These are phyloP conservation scores for Hippocampus mohnikei DNA, from an alignment of 2,113 vertebrate genomes.

Conservation along the genomic window DNA sequence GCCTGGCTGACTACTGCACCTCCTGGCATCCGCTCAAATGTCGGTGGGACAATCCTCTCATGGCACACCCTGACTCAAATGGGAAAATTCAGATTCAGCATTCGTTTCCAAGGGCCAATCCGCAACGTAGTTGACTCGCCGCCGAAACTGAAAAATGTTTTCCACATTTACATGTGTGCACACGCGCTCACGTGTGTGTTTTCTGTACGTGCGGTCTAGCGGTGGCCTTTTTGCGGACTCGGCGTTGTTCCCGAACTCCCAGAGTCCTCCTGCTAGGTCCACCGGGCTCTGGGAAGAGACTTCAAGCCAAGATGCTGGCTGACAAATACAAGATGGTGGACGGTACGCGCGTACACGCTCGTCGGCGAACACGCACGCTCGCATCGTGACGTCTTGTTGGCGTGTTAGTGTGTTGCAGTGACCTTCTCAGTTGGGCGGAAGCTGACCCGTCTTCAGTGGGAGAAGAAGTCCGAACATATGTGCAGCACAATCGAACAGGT, in stretches of 20 bases:
- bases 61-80: too few relatives aligned
- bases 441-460: conserved; percentile 75
- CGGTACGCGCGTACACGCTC: conserved; percentile 61
- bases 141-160: too few relatives aligned
- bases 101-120: too few relatives aligned
- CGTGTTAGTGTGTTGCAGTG: conserved; percentile 80
- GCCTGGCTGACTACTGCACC: too few relatives aligned
- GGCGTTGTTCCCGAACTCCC: conserved; percentile 75
- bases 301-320: conserved; percentile 81
- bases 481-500: conserved; percentile 65
- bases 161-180: too few relatives aligned
- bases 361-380: not conserved
- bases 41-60: too few relatives aligned
- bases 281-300: conserved; percentile 83
- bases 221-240: conserved; percentile 73
- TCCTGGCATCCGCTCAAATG: too few relatives aligned
- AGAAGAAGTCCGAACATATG: conserved; percentile 76
- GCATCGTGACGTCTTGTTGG: not conserved
- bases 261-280: conserved; percentile 84
- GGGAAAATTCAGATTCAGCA: too few relatives aligned
- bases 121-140: too few relatives aligned
- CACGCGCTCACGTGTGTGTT: not conserved
- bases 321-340: conserved; percentile 83
- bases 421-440: conserved; percentile 80
- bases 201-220: conserved; percentile 57